Evolutionary conservation across 2,888 invertebrate genomes (phyloP).

Genomic region (Adelphocoris suturalis): DNA sequence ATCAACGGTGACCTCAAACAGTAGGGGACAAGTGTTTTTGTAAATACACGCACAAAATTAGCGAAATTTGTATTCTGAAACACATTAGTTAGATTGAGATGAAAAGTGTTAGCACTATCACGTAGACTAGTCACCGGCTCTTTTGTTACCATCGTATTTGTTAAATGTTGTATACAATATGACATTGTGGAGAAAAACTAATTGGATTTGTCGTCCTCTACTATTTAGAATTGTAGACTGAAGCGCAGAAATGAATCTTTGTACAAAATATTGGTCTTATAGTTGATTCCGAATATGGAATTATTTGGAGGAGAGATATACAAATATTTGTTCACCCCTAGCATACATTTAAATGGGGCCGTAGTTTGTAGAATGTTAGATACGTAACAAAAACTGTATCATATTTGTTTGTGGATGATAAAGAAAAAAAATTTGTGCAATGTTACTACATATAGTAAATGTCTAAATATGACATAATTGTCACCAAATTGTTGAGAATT

Average conservation of each 20-base stretch:
- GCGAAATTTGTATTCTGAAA: background rate
- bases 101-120: background rate
- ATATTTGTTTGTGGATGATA: background rate
- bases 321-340: constrained; percentile 10
- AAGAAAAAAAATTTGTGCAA: background rate
- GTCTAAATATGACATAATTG: background rate
- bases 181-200: background rate
- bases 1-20: constrained; percentile 43
- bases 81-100: constrained; percentile 2
- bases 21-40: background rate
- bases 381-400: background rate
- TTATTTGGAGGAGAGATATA: background rate
- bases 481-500: too few species aligned
- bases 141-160: background rate
- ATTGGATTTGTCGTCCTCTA: constrained; percentile 14
- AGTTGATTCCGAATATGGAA: background rate
- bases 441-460: background rate
- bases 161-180: background rate
- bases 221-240: constrained; percentile 14
- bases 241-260: background rate
- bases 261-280: background rate
- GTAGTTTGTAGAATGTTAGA: constrained; percentile 24
- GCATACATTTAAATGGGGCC: background rate
- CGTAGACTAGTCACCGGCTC: constrained; percentile 50
- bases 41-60: constrained; percentile 57